A percentile compares a stretch with the other conserved stretches of the same genome.
Evolutionary conservation across 1,140 invertebrate species (phyloP).

Genomic region (Linepithema humile): DNA sequence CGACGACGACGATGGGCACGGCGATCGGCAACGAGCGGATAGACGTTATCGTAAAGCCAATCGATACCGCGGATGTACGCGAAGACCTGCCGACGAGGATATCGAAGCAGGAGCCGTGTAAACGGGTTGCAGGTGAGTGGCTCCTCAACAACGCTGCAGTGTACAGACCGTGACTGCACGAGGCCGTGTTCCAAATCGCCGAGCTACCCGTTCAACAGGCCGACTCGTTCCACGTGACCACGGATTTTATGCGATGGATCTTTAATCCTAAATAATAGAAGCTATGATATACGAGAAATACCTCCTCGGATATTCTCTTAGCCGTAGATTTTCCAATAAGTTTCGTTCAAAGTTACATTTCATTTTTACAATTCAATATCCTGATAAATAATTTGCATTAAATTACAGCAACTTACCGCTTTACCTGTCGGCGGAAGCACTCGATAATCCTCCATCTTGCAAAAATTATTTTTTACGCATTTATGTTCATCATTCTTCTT

Average conservation of each 20-base stretch:
- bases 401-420: neutral
- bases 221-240: slow-evolving; percentile 28
- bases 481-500: neutral
- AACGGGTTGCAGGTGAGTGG: slow-evolving; percentile 82
- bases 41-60: slow-evolving; percentile 26
- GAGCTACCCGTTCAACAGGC: slow-evolving; percentile 16
- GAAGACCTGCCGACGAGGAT: slow-evolving; percentile 58
- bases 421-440: neutral
- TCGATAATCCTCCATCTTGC: neutral
- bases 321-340: neutral
- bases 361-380: neutral
- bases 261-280: slow-evolving; percentile 49
- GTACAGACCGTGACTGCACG: slow-evolving; percentile 74
- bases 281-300: neutral
- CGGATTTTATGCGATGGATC: slow-evolving; percentile 24
- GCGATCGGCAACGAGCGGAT: slow-evolving; percentile 27
- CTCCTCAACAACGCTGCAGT: slow-evolving; percentile 78
- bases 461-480: slow-evolving; percentile 6
- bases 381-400: neutral
- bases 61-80: slow-evolving; percentile 38
- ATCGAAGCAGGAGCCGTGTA: slow-evolving; percentile 66
- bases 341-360: neutral
- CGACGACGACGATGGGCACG: slow-evolving; percentile 20
- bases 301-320: neutral
- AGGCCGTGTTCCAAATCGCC: slow-evolving; percentile 74